Evolutionary conservation across 2,113 vertebrate species (phyloP), one percentile per base, ranked within the genome.

Genomic region (Scomber japonicus): DNA sequence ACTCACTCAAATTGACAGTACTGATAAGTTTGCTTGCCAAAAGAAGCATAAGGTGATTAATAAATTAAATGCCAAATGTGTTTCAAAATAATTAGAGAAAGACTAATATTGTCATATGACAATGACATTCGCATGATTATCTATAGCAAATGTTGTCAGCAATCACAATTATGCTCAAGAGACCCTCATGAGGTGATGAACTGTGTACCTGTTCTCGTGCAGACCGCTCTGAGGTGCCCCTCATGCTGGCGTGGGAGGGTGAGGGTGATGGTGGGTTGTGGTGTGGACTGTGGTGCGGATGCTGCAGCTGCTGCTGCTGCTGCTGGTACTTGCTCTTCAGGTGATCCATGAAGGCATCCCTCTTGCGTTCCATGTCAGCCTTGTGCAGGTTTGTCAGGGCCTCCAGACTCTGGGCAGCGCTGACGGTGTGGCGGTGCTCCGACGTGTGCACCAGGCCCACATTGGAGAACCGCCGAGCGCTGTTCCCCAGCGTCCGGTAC

Each of bases 241-340:
- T 95, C 71, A 97, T 96, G 70, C 95, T 95, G 86, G 90, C 82
- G 0, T 95, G 95, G 50, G 95, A 96, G 55, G 94, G 94, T 0
- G 95, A 95, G 54, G 95, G 95, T 0, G 94, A 94, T 0, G 94
- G 94, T 3, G 94, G 95, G 60, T 93, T 93, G 74, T 94, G 94
- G 86, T 94, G 92, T 0, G 92, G 90, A 83, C 89, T 91, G 81
- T 94, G 93, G 75, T 93, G 93, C 2, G 88, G 85, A 78, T 97
- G 97, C 1, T 97, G 97, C 89, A 97, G 97, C 83, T 99, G 93
- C 83, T 93, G 92, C 82, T 97, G 89, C 69, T 98, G 97, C 80
- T 97, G 97, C 0, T 97, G 97, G 90, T 99, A 99, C 87, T 99
- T 99, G 96, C 93, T 98, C 95, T 99, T 99, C 88, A 99, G 96